A percentile compares a stretch with the other conserved stretches of the same genome.
phyloP scores from a whole-genome alignment of 2,888 invertebrate genomes.

The Caenorhabditis parvicauda region DNA sequence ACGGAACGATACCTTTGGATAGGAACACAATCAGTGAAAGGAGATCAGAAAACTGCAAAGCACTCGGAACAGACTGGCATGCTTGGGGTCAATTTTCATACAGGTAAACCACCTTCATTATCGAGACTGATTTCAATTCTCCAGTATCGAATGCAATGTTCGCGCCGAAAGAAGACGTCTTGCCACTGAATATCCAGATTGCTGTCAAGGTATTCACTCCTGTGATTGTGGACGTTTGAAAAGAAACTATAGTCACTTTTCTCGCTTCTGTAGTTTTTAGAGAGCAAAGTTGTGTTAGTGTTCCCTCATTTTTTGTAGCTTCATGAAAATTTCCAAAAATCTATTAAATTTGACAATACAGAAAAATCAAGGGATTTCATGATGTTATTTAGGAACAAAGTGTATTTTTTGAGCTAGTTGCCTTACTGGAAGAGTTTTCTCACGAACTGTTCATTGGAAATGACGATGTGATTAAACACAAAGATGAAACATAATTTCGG shows the following conservation, averaged over 20 bases:
- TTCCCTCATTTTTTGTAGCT: background rate
- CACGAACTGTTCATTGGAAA: too few relatives aligned
- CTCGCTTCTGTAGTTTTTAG: too few relatives aligned
- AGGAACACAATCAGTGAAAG: constrained; percentile 75
- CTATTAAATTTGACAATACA: background rate
- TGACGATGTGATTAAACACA: too few relatives aligned
- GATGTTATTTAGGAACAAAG: too few relatives aligned
- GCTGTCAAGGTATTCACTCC: constrained; percentile 34
- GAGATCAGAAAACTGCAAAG: constrained; percentile 40
- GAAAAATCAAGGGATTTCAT: background rate
- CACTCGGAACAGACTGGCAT: constrained; percentile 57
- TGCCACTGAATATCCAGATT: constrained; percentile 50
- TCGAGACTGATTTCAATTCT: background rate
- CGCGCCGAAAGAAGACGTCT: constrained; percentile 52
- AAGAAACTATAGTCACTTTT: background rate
- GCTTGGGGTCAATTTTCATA: constrained; percentile 59
- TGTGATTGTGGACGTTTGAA: background rate
- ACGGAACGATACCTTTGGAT: constrained; percentile 95
- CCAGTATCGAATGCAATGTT: constrained; percentile 54
- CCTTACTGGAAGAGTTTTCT: too few relatives aligned
- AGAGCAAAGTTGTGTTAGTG: too few relatives aligned
- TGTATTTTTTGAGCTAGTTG: too few relatives aligned
- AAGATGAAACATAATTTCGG: too few relatives aligned
- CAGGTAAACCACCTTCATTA: constrained; percentile 10
- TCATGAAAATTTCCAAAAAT: constrained; percentile 1